These are phyloP conservation scores for Artemia sp. DNA, from an alignment of 2,888 invertebrate species.

Conservation along the genomic window DNA sequence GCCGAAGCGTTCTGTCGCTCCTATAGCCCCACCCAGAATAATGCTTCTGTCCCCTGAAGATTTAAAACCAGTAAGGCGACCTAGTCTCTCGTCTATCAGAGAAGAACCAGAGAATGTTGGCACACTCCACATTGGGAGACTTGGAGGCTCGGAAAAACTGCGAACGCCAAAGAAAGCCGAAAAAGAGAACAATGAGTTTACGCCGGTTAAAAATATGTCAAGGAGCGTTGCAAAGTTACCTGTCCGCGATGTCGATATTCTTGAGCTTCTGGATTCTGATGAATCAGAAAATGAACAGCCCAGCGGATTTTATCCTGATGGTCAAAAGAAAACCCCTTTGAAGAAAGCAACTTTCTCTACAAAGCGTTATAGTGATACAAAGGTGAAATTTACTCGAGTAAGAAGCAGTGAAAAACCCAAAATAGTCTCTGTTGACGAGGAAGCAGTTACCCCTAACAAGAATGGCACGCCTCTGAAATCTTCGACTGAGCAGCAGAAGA, in stretches of 20 bases:
- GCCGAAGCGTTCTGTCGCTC: background rate
- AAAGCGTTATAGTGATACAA: conserved; percentile 6
- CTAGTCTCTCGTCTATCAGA: background rate
- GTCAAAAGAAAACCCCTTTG: background rate
- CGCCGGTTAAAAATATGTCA: conserved; percentile 4
- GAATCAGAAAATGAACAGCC: background rate
- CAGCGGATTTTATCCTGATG: conserved; percentile 5
- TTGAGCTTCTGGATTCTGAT: background rate
- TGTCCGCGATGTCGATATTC: conserved; percentile 6
- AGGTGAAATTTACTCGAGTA: background rate
- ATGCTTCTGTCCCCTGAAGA: conserved; percentile 7
- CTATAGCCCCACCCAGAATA: conserved; percentile 2
- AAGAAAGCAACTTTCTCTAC: conserved; percentile 7
- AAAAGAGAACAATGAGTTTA: background rate
- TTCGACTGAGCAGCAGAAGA: no score
- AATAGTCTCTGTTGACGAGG: conserved; percentile 2
- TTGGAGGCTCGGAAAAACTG: no score
- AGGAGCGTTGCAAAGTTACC: background rate
- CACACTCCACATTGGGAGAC: background rate
- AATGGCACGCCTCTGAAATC: no score
- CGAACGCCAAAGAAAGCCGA: conserved; percentile 6
- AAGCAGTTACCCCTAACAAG: background rate
- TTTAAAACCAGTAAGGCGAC: background rate
- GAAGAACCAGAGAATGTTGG: background rate
- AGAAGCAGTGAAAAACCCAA: conserved; percentile 3